Conservation (phyloP, 2,888 invertebrate genomes). For the Ophion slaviceki region DNA sequence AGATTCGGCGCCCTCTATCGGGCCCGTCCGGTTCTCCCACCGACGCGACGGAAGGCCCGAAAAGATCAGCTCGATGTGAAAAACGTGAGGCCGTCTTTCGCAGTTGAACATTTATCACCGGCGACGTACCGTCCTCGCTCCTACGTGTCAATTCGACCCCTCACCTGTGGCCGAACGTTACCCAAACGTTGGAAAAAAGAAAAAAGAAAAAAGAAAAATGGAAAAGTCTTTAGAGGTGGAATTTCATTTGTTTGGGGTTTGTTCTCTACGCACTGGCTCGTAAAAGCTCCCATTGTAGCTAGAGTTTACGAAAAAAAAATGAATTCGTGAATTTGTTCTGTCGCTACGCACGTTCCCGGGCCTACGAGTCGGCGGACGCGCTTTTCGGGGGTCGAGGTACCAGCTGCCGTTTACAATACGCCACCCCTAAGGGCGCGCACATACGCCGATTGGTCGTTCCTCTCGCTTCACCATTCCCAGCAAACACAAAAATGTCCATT, state of each 20-base stretch:
- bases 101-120: constrained; percentile 70
- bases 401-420: constrained; percentile 52
- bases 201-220: not conserved
- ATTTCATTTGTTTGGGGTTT: not conserved
- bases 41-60: constrained; percentile 18
- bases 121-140: constrained; percentile 49
- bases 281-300: not conserved
- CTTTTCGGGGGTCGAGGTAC: constrained; percentile 36
- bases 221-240: not conserved
- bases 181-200: not conserved
- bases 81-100: constrained; percentile 68
- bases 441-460: not conserved
- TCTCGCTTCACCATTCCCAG: constrained; percentile 15
- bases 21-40: constrained; percentile 58
- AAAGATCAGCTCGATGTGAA: constrained; percentile 69
- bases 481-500: constrained; percentile 23
- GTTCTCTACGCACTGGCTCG: not conserved
- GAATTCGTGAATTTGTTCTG: not conserved
- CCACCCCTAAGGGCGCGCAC: constrained; percentile 19
- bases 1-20: constrained; percentile 17
- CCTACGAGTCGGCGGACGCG: not conserved
- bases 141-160: not conserved
- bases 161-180: not conserved
- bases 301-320: not conserved
- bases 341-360: not conserved